A percentile compares a stretch with the other conserved stretches of the same genome.
Evolutionary conservation across 35 echinoderm and acorn worm genomes (phyloP).

Genomic region (Lytechinus variegatus): DNA sequence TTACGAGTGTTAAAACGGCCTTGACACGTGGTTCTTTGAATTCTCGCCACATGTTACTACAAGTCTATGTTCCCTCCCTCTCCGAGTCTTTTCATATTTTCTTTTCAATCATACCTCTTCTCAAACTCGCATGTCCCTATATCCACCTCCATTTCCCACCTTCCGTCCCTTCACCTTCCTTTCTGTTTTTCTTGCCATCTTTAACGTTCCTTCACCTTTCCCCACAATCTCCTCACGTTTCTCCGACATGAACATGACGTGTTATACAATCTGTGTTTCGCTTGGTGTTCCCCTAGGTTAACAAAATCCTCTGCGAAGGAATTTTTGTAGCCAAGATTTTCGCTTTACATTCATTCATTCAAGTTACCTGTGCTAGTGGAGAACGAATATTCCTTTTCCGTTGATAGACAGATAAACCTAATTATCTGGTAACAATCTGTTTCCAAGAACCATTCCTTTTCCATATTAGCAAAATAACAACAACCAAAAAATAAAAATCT

Average conservation of each 20-base stretch:
- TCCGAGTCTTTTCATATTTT: not conserved
- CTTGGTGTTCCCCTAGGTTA: not conserved
- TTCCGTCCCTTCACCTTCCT: not conserved
- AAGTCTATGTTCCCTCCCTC: not conserved
- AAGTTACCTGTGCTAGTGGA: no score
- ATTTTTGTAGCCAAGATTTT: not conserved
- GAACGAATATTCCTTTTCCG: no score
- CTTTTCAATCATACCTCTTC: not conserved
- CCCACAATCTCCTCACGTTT: not conserved
- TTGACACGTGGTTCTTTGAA: not conserved
- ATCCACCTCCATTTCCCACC: not conserved
- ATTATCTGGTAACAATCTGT: no score
- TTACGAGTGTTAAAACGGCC: not conserved
- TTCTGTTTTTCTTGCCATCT: not conserved
- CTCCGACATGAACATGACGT: not conserved
- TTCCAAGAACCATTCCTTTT: no score
- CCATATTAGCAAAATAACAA: no score
- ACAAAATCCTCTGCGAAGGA: not conserved
- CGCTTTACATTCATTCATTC: not conserved
- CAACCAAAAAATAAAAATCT: no score
- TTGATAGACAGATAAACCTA: no score
- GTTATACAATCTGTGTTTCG: not conserved
- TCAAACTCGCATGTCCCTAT: not conserved
- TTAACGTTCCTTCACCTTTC: not conserved
- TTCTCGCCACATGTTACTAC: not conserved